phyloP scores from a whole-genome alignment of 2,888 invertebrate genomes.

The Spialia ferax region DNA sequence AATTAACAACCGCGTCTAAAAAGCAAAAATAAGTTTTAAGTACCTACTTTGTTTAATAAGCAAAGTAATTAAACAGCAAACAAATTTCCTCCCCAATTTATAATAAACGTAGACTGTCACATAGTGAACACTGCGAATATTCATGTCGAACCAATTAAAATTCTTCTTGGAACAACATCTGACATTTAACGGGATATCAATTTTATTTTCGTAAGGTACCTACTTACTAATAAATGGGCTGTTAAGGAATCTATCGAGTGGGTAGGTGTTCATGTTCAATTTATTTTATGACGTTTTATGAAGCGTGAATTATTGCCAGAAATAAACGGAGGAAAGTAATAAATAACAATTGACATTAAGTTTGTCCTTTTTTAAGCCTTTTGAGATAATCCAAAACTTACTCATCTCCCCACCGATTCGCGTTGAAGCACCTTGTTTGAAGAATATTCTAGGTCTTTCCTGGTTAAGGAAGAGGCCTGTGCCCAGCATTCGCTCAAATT shows the following conservation, averaged over 20 bases:
- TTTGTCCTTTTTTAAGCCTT: too few relatives aligned
- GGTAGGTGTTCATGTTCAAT: neutral
- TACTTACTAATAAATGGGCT: too few relatives aligned
- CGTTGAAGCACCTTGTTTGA: too few relatives aligned
- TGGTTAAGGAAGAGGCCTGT: too few relatives aligned
- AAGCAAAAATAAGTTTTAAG: too few relatives aligned
- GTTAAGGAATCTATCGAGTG: neutral
- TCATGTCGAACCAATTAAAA: conserved; percentile 4
- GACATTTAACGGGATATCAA: neutral
- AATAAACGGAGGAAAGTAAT: neutral
- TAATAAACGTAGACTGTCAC: neutral
- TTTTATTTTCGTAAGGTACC: neutral
- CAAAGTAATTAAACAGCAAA: too few relatives aligned
- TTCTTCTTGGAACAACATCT: conserved; percentile 5
- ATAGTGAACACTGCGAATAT: neutral
- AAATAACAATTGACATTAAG: neutral
- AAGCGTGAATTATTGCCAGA: neutral
- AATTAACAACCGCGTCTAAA: too few relatives aligned
- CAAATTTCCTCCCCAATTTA: neutral
- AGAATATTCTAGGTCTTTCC: too few relatives aligned
- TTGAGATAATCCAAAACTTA: too few relatives aligned
- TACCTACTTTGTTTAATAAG: too few relatives aligned
- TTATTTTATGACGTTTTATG: neutral
- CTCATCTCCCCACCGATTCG: too few relatives aligned
- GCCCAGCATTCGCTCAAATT: too few relatives aligned